phyloP scores from a whole-genome alignment of 2,888 invertebrate genomes.

The Scrobipalpa atriplicella region DNA sequence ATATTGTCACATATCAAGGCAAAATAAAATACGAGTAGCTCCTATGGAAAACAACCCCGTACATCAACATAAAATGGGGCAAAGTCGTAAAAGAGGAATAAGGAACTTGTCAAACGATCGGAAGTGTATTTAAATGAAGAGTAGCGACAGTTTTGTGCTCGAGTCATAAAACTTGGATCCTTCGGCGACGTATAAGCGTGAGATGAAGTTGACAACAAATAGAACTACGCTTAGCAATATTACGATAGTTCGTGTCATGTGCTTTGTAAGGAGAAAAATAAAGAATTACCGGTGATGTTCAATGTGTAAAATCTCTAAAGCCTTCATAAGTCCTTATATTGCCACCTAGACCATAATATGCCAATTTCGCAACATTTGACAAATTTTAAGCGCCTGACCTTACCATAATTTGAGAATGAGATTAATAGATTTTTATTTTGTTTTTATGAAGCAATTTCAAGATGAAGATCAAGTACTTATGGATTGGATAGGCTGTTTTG shows the following conservation, averaged over 20 bases:
- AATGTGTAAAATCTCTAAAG: too few species aligned
- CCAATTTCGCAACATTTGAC: too few species aligned
- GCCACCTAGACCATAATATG: too few species aligned
- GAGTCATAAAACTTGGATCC: slow-evolving; percentile 68
- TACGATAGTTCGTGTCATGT: not conserved
- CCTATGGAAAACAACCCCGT: slow-evolving; percentile 13
- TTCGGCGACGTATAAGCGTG: not conserved
- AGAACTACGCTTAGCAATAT: not conserved
- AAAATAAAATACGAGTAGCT: not conserved
- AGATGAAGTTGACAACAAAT: not conserved
- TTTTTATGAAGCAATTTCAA: too few species aligned
- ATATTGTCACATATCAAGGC: not conserved
- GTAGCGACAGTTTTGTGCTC: slow-evolving; percentile 72
- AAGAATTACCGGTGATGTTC: not conserved
- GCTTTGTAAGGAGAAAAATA: too few species aligned
- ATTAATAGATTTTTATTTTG: too few species aligned
- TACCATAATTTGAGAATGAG: not conserved
- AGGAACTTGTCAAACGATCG: slow-evolving; percentile 35
- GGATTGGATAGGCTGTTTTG: not conserved
- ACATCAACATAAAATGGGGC: slow-evolving; percentile 31
- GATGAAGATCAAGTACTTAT: not conserved
- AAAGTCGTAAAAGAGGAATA: slow-evolving; percentile 36
- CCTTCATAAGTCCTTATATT: too few species aligned
- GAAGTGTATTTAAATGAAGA: slow-evolving; percentile 60
- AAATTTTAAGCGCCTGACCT: too few species aligned